Base-by-base conservation (phyloP, 2,113 vertebrate species). In the Chauna torquata region DNA sequence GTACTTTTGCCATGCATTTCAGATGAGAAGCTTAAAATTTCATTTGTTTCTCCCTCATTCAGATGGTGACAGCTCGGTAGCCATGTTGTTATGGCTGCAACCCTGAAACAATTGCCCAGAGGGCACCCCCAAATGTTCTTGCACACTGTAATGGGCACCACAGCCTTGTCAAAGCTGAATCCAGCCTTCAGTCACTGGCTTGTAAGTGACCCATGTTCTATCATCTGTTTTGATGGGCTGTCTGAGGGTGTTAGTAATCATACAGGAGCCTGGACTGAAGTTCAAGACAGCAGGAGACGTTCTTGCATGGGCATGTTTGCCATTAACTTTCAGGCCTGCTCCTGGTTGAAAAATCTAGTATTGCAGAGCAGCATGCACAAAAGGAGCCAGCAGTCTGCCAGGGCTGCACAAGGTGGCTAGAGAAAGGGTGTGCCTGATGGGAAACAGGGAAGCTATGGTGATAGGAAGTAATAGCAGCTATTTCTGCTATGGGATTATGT, bases 161-260 rank as follows among this genome's bases (percentile, higher is more conserved):
- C 70, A 96, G 55, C 86, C 82, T 96, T 93, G 93, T 80, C 44
- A 85, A 66, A 86, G 66, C 91, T 81, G 66, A 59, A 75, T 77
- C 32, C 30, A 77, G 47, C 78, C 84, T 95, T 96, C 76, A 71
- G n/a, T 64, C 22, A 11, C 42, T 82, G 71, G 44, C 55, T 95
- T 78, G 23, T 49, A 82, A 82, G 88, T 78, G 94, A 83, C 77
- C 95, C 61, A 8, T 85, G 19, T 75, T 97, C 86, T 65, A 90
- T 94, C 93, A 96, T 94, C 65, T 84, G 86, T 94, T 84, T 58
- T 94, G 94, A 94, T 94, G 81, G 85, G n/a, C 58, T 96, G 71
- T 97, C 49, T 12, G 49, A 96, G 22, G 12, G 47, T 82, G 84
- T 88, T 85, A 81, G 93, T 72, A 95, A 93, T 91, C 52, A 91